A percentile compares a stretch with the other conserved stretches of the same genome.
phyloP scores from a whole-genome alignment of 2,888 invertebrate genomes.

The Callosobruchus maculatus region DNA sequence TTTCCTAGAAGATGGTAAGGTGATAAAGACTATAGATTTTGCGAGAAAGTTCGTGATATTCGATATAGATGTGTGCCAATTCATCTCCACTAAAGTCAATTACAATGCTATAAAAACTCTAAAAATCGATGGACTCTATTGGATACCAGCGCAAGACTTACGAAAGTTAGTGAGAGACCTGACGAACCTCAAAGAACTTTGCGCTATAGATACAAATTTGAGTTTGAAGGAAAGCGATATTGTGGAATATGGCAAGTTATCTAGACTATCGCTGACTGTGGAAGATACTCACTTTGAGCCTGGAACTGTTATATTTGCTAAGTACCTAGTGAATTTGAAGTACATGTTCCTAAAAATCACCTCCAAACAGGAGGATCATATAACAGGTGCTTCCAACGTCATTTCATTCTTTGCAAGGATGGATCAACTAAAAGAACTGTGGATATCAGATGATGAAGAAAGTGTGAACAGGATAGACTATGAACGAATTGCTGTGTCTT shows the following conservation, averaged over 20 bases:
- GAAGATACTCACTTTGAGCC: slow-evolving; percentile 12
- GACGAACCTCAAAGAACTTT: slow-evolving; percentile 14
- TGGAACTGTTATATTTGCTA: slow-evolving; percentile 6
- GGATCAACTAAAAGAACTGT: slow-evolving; percentile 15
- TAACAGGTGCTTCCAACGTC: slow-evolving; percentile 3
- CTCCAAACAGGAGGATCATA: slow-evolving; percentile 3
- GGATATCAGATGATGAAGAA: slow-evolving; percentile 15
- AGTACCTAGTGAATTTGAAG: slow-evolving; percentile 7
- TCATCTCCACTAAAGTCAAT: slow-evolving; percentile 13
- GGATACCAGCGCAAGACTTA: slow-evolving; percentile 16
- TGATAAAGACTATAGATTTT: slow-evolving; percentile 10
- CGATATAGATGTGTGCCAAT: slow-evolving; percentile 11
- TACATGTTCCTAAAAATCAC: slow-evolving; percentile 15
- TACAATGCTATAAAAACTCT: slow-evolving; percentile 10
- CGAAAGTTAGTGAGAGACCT: slow-evolving; percentile 15
- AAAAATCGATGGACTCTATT: slow-evolving; percentile 19
- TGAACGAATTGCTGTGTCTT: slow-evolving; percentile 16
- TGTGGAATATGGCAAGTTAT: slow-evolving; percentile 8
- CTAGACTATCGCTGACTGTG: slow-evolving; percentile 15
- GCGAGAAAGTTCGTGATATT: slow-evolving; percentile 13
- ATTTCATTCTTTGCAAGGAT: slow-evolving; percentile 10
- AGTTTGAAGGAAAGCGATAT: slow-evolving; percentile 12
- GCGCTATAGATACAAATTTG: slow-evolving; percentile 20
- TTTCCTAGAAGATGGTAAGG: slow-evolving; percentile 8
- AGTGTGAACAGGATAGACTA: slow-evolving; percentile 14